Base-by-base conservation (phyloP, 2,113 vertebrate species). In the Notothenia coriiceps region DNA sequence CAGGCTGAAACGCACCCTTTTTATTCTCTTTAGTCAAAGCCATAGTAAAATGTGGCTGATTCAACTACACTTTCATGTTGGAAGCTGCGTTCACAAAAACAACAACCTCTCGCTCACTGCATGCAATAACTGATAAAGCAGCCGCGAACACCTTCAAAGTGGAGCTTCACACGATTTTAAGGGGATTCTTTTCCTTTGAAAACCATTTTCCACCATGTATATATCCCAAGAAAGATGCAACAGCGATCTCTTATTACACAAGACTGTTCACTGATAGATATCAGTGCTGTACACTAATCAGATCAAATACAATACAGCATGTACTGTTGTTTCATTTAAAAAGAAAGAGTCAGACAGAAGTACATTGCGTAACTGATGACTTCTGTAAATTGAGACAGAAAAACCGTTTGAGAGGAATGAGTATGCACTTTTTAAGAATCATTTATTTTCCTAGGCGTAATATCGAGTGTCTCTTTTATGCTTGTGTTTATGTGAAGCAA, bases 181-280 rank as follows among this genome's bases (percentile, higher is more conserved):
- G 10, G 22, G 40, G 10, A 6, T 18, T 33, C 22, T 61, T 79
- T 79, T 4, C 51, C 29, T 59, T 4, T 51, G 18, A 47, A 74
- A 67, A 73, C 33, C 47, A 55, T 60, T 61, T 59, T 22, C 22
- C 60, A 49, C 14, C 40, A 2, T 9, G 40, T 35, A 13, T 20
- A 4, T 50, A 17, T 4, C 12, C 15, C 20, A 40, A 33, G 52
- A 18, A 11, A 8, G 10, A 25, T 25, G 15, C 61, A 66, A 29
- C 50, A 54, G 59, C 13, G 18, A 55, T 71, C 54, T 75, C 50
- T 60, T 70, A 40, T 50, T 40, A 78, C 55, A 44, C 10, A 20
- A 44, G 74, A 86, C 83, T 6, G n/a, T 57, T 72, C 56, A 46
- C 25, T 22, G 50, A 20, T 25, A 70, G 29, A 74, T 66, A 35